A percentile compares a stretch with the other conserved stretches of the same genome.
phyloP scores from a whole-genome alignment of 2,888 invertebrate genomes.

The Oasisia sp. region DNA sequence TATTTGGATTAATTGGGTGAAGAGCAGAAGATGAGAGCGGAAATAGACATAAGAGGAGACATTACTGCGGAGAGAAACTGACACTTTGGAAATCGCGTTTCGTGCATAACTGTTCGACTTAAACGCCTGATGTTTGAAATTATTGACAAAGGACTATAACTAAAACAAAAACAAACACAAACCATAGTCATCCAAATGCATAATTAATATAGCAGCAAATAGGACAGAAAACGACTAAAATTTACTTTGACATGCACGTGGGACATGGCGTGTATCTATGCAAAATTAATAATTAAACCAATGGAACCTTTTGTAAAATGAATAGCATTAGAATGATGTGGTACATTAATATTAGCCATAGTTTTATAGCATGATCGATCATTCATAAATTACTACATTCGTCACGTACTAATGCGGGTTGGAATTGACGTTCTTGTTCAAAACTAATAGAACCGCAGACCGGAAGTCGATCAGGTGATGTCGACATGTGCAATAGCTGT shows the following conservation, averaged over 20 bases:
- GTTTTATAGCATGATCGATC: slow-evolving; percentile 12
- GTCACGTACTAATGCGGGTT: background rate
- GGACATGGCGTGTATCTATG: background rate
- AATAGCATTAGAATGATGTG: background rate
- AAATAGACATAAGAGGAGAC: no score
- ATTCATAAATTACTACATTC: background rate
- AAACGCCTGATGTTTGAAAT: no score
- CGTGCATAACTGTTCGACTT: no score
- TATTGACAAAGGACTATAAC: background rate
- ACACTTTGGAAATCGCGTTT: no score
- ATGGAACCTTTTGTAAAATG: background rate
- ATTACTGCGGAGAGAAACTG: no score
- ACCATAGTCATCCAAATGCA: background rate
- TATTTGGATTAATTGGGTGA: no score
- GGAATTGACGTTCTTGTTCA: background rate
- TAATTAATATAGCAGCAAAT: background rate
- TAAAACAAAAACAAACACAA: background rate
- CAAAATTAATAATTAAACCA: background rate
- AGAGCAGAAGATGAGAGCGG: no score
- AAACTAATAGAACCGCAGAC: background rate
- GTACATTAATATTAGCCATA: background rate
- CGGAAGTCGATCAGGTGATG: background rate
- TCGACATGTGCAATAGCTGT: background rate
- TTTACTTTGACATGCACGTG: background rate
- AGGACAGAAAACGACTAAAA: background rate